phyloP scores from a whole-genome alignment of 23 tunicate genomes.

The Corella eumyota region DNA sequence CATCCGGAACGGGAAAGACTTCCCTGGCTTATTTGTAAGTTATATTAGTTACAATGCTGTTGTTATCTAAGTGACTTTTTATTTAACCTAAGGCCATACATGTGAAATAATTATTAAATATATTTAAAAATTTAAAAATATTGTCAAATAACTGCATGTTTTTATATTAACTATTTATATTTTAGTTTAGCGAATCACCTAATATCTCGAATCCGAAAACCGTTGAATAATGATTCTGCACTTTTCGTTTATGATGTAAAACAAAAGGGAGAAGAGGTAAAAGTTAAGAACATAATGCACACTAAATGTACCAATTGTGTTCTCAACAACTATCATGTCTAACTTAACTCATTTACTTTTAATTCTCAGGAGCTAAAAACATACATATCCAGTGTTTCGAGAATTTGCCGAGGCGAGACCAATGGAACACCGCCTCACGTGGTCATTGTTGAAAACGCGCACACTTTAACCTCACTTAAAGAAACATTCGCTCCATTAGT shows the following conservation, averaged over 20 bases:
- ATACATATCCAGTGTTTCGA: slow-evolving; percentile 19
- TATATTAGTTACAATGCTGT: not conserved
- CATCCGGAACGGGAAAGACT: slow-evolving; percentile 75
- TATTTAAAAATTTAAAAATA: not conserved
- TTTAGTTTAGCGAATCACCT: not conserved
- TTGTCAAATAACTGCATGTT: not conserved
- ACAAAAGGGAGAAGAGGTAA: slow-evolving; percentile 61
- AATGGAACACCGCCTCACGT: slow-evolving; percentile 25
- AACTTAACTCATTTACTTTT: no score
- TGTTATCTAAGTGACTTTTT: not conserved
- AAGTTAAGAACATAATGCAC: not conserved
- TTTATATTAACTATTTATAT: not conserved
- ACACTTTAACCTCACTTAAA: slow-evolving; percentile 20
- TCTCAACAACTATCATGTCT: no score
- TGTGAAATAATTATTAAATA: not conserved
- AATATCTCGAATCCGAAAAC: not conserved
- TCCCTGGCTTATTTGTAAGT: slow-evolving; percentile 39
- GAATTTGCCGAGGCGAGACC: slow-evolving; percentile 1
- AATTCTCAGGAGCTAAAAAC: slow-evolving; percentile 31
- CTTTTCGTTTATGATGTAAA: slow-evolving; percentile 38
- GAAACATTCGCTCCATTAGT: slow-evolving; percentile 22
- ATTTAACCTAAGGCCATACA: not conserved
- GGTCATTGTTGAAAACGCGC: slow-evolving; percentile 51
- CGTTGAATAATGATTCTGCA: not conserved
- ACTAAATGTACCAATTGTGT: not conserved